These are phyloP conservation scores for Drosophila auraria DNA, from an alignment of 1,140 invertebrate species.

Conservation along the genomic window DNA sequence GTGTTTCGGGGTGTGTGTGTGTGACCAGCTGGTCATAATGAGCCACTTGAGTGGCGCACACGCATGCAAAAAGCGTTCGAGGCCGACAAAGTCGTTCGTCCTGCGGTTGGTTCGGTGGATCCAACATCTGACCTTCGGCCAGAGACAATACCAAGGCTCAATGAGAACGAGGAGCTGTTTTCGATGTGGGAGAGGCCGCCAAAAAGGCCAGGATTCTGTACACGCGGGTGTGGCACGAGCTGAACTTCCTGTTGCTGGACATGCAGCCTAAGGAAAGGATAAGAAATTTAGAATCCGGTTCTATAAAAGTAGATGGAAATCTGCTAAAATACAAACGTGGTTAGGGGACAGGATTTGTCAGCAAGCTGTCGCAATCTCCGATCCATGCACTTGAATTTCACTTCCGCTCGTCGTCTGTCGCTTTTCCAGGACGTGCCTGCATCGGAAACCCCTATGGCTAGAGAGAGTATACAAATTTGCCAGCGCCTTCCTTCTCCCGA, in stretches of 20 bases:
- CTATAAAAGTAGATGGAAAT: neutral
- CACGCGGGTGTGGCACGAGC: conserved; percentile 7
- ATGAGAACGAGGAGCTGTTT: neutral
- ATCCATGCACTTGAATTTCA: conserved; percentile 33
- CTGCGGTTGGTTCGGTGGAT: conserved; percentile 28
- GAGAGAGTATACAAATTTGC: conserved; percentile 37
- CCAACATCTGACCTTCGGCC: conserved; percentile 56
- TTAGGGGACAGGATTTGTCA: neutral
- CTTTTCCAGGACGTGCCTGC: conserved; percentile 20
- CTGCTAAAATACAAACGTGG: neutral
- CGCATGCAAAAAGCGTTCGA: conserved; percentile 63
- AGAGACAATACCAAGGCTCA: conserved; percentile 57
- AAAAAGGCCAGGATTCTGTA: conserved; percentile 14
- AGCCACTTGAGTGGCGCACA: conserved; percentile 61
- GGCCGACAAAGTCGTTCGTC: conserved; percentile 24
- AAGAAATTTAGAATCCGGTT: neutral
- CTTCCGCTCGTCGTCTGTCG: conserved; percentile 60
- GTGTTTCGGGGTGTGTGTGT: neutral
- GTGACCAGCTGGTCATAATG: conserved; percentile 46
- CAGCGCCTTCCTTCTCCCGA: neutral
- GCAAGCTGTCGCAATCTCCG: neutral
- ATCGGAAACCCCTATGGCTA: neutral
- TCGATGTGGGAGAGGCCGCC: neutral
- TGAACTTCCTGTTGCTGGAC: conserved; percentile 69
- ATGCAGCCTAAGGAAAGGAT: conserved; percentile 8